Conservation (phyloP, 2,113 vertebrate genomes). For the Melanerpes aurifrons region DNA sequence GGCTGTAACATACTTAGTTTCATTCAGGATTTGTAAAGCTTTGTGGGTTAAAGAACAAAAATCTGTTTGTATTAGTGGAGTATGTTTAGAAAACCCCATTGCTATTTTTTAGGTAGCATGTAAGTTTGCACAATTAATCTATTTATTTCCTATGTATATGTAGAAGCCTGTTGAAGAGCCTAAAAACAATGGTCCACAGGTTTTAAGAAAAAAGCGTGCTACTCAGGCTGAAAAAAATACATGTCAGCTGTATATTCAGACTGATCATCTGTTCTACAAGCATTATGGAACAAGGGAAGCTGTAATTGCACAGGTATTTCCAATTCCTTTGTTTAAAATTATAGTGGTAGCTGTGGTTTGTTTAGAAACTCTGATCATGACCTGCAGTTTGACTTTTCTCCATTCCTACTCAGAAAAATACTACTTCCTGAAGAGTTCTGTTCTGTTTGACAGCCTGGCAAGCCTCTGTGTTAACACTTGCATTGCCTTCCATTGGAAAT, state of each 20-base stretch:
- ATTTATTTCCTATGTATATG: background rate
- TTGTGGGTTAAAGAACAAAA: background rate
- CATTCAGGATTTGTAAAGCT: background rate
- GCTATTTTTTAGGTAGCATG: background rate
- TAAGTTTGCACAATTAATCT: background rate
- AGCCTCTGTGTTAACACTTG: background rate
- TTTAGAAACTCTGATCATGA: background rate
- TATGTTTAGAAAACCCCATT: background rate
- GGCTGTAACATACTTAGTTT: background rate
- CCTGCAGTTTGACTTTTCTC: background rate
- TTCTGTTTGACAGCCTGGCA: background rate
- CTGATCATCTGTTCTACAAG: conserved; percentile 91
- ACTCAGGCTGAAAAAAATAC: conserved; percentile 90
- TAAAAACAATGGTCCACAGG: conserved; percentile 76
- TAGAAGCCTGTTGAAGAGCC: conserved; percentile 71
- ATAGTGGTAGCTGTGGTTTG: background rate
- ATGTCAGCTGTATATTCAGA: conserved; percentile 96
- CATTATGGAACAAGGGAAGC: conserved; percentile 90
- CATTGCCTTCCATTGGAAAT: background rate
- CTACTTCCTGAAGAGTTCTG: background rate
- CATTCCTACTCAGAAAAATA: background rate
- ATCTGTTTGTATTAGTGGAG: background rate
- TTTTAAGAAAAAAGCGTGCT: conserved; percentile 89
- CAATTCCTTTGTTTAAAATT: background rate
- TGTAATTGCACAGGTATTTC: conserved; percentile 92